Conservation (phyloP, 2,797 vertebrate genomes). For the Chaetophractus vellerosus region DNA sequence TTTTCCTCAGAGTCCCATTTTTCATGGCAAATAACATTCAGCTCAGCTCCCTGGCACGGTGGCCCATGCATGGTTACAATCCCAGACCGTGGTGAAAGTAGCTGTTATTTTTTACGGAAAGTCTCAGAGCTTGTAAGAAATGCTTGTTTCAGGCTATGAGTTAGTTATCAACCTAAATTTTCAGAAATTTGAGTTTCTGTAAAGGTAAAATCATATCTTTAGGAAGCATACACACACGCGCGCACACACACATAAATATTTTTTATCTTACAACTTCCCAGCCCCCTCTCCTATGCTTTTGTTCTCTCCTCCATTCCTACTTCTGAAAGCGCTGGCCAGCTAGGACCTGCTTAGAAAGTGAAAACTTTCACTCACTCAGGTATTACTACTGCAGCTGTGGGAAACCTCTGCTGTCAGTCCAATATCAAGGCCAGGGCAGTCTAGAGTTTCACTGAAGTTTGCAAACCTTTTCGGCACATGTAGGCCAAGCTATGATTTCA, state of each 20-base stretch:
- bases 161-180: slow-evolving; percentile 22
- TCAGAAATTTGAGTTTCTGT: background rate
- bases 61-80: background rate
- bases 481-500: slow-evolving; percentile 9
- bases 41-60: background rate
- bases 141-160: background rate
- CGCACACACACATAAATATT: no score
- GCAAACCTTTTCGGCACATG: slow-evolving; percentile 4
- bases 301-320: background rate
- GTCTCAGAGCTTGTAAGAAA: slow-evolving; percentile 28
- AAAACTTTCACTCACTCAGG: background rate
- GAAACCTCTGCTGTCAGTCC: background rate
- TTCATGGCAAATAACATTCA: slow-evolving; percentile 24
- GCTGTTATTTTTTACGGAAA: background rate
- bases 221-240: background rate
- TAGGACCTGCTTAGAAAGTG: background rate
- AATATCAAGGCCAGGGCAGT: background rate
- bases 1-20: background rate
- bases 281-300: background rate
- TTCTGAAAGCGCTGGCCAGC: background rate
- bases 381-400: background rate
- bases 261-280: background rate
- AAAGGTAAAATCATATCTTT: background rate
- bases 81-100: slow-evolving; percentile 19
- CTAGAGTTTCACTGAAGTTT: slow-evolving; percentile 59